phyloP scores from a whole-genome alignment of 2,888 invertebrate genomes.

The Thymelicus acteon region DNA sequence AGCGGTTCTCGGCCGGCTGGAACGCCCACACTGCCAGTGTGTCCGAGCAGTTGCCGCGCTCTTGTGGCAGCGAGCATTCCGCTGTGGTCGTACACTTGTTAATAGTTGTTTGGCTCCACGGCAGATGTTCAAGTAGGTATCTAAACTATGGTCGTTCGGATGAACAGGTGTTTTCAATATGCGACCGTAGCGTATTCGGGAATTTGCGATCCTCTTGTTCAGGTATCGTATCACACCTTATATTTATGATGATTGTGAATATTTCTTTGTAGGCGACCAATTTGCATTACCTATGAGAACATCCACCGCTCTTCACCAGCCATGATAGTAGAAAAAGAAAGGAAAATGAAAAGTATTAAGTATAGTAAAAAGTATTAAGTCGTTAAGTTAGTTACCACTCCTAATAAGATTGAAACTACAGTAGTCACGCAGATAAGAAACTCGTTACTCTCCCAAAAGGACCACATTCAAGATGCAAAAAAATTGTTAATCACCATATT shows the following conservation, averaged over 20 bases:
- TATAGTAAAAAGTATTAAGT: not conserved
- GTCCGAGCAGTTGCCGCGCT: conserved; percentile 91
- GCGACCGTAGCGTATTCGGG: too few species aligned
- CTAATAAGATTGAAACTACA: too few species aligned
- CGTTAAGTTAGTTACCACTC: too few species aligned
- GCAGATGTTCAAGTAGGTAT: not conserved
- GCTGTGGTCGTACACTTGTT: conserved; percentile 77
- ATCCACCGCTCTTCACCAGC: not conserved
- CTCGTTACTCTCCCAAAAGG: too few species aligned
- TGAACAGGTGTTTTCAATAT: too few species aligned
- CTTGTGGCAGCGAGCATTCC: conserved; percentile 90
- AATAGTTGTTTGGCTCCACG: not conserved
- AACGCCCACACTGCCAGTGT: conserved; percentile 94
- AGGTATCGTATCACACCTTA: too few species aligned
- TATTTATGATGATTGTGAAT: not conserved
- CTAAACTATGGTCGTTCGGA: not conserved
- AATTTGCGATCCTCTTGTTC: too few species aligned
- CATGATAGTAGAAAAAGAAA: not conserved
- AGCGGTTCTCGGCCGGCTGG: conserved; percentile 92
- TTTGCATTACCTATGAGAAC: not conserved
- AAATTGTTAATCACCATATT: too few species aligned
- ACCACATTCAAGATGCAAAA: too few species aligned
- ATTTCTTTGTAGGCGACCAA: not conserved
- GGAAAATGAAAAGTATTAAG: not conserved
- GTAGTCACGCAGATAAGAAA: too few species aligned